Evolutionary conservation across 2,113 vertebrate genomes (phyloP).

Genomic region (Mesoclemmys tuberculata): DNA sequence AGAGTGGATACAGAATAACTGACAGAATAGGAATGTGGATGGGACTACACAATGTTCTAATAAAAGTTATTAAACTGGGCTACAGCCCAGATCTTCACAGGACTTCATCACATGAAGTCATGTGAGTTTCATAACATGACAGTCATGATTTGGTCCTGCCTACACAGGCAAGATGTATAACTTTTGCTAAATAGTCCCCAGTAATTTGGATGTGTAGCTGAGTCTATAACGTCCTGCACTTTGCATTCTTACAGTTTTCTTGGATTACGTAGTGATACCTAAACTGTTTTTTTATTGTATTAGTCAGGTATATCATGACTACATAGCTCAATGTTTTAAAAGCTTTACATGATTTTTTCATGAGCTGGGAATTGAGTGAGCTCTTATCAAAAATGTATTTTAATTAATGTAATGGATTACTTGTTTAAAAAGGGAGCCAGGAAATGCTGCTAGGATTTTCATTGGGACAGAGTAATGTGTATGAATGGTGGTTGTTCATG

Average conservation of each 20-base stretch:
- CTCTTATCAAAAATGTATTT: neutral
- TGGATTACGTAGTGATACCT: fast-evolving
- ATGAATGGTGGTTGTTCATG: slow-evolving; percentile 29
- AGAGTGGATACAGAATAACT: neutral
- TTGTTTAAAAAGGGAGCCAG: neutral
- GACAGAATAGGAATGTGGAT: neutral
- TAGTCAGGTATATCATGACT: neutral
- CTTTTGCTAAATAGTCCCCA: neutral
- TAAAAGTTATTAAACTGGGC: neutral
- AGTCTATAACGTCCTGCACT: neutral
- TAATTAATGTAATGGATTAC: neutral
- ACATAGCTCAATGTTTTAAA: neutral
- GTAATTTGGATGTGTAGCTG: neutral
- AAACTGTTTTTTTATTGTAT: fast-evolving
- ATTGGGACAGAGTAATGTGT: neutral
- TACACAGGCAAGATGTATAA: neutral
- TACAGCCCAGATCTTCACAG: neutral
- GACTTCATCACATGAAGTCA: neutral
- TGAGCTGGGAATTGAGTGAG: neutral
- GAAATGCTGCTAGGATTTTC: neutral
- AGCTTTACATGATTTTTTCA: neutral
- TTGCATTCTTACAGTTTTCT: neutral
- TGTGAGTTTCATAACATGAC: neutral
- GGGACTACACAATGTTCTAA: neutral
- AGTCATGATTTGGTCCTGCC: neutral